These are phyloP conservation scores for Scophthalmus maximus DNA, from an alignment of 2,113 vertebrate species.

Conservation along the genomic window DNA sequence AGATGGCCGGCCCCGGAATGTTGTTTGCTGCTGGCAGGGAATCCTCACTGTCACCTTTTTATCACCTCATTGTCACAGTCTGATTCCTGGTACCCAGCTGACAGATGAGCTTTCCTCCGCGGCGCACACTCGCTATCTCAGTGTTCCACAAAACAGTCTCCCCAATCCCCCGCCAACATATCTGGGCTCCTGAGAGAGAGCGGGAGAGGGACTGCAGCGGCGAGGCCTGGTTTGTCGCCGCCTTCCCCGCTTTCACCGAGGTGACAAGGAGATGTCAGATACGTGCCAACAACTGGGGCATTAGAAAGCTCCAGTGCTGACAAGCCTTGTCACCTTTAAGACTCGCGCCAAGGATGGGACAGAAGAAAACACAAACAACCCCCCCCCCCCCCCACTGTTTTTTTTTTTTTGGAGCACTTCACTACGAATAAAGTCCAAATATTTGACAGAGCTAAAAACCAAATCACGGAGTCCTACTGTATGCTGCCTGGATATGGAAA, in stretches of 20 bases:
- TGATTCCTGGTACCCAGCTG: conserved; percentile 39
- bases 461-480: neutral
- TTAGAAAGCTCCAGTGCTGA: conserved; percentile 46
- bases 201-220: conserved; percentile 7
- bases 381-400: neutral
- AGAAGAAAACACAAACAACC: conserved; percentile 24
- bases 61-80: conserved; percentile 72
- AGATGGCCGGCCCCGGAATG: conserved; percentile 64
- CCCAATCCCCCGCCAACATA: conserved; percentile 14
- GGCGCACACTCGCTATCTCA: conserved; percentile 38
- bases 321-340: conserved; percentile 47
- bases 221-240: conserved; percentile 44
- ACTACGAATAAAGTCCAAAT: conserved; percentile 17
- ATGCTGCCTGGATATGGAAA: neutral
- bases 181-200: conserved; percentile 24
- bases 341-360: conserved; percentile 29
- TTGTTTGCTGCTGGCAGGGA: conserved; percentile 46
- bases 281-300: conserved; percentile 45
- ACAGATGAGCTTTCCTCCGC: conserved; percentile 58
- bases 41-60: conserved; percentile 68
- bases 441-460: conserved; percentile 7
- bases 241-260: conserved; percentile 23
- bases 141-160: conserved; percentile 33
- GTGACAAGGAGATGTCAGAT: conserved; percentile 66
- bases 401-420: conserved; percentile 13